Evolutionary conservation across 1,140 invertebrate species (phyloP).

Genomic region (Plodia interpunctella): DNA sequence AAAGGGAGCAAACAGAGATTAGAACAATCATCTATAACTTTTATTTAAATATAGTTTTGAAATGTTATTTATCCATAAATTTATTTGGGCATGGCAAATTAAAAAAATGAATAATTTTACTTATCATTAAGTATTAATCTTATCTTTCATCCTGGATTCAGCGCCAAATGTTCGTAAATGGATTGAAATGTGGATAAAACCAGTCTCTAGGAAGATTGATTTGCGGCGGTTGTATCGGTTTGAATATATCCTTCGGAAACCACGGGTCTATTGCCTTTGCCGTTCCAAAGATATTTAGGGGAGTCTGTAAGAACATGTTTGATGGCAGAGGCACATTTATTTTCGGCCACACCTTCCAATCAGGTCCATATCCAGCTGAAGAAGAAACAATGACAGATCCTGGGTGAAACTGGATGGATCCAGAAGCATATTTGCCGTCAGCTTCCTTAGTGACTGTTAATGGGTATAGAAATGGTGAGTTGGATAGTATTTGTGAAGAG

Average conservation of each 20-base stretch:
- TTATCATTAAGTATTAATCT: too few relatives aligned
- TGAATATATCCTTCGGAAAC: slow-evolving; percentile 22
- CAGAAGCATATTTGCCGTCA: slow-evolving; percentile 22
- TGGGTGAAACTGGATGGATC: slow-evolving; percentile 31
- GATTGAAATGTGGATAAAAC: slow-evolving; percentile 37
- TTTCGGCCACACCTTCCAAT: slow-evolving; percentile 12
- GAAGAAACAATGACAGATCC: slow-evolving; percentile 32
- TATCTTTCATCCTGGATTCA: slow-evolving; percentile 8
- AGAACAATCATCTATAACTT: too few relatives aligned
- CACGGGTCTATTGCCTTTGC: slow-evolving; percentile 21
- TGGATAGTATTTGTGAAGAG: slow-evolving; percentile 7
- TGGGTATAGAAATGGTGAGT: slow-evolving; percentile 16
- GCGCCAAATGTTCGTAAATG: slow-evolving; percentile 41
- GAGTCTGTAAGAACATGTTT: slow-evolving; percentile 19
- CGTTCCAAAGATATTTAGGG: slow-evolving; percentile 7
- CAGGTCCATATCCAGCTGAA: slow-evolving; percentile 16
- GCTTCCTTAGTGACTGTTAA: slow-evolving; percentile 28
- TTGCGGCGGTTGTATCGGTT: slow-evolving; percentile 15
- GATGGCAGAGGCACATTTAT: slow-evolving; percentile 20
- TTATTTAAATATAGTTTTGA: too few relatives aligned
- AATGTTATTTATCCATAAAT: too few relatives aligned
- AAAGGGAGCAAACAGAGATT: too few relatives aligned
- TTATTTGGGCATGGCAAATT: too few relatives aligned
- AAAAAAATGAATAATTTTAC: too few relatives aligned
- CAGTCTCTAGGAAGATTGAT: slow-evolving; percentile 23